A percentile compares a stretch with the other conserved stretches of the same genome.
Conservation (phyloP, 1,140 invertebrate genomes). For the Drosophila lacteicornis region DNA sequence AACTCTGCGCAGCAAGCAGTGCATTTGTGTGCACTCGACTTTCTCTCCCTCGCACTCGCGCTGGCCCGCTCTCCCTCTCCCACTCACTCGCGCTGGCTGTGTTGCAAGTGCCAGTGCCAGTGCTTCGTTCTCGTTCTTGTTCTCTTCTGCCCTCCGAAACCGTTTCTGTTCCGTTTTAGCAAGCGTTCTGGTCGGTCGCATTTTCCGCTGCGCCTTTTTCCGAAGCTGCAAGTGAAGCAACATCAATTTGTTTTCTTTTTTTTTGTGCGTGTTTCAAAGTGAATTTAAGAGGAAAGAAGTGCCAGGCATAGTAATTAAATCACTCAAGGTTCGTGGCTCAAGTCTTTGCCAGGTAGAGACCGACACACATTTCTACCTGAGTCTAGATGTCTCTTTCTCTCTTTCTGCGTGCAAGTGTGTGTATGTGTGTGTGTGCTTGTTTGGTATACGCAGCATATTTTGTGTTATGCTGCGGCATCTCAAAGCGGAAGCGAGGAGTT, state of each 20-base stretch:
- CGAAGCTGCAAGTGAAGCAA: constrained; percentile 24
- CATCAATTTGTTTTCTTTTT: constrained; percentile 14
- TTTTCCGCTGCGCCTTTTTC: constrained; percentile 28
- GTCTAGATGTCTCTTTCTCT: constrained; percentile 10
- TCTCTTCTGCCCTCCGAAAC: constrained; percentile 8
- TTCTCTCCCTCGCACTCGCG: constrained; percentile 23
- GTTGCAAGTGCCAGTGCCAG: constrained; percentile 31
- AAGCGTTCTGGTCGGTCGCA: constrained; percentile 26
- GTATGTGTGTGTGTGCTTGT: constrained; percentile 14
- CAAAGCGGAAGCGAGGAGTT: constrained; percentile 32
- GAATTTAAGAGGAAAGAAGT: constrained; percentile 10
- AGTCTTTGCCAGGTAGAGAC: constrained; percentile 39
- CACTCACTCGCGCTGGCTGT: constrained; percentile 7
- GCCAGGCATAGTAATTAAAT: constrained; percentile 38
- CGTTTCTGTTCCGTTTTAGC: constrained; percentile 26
- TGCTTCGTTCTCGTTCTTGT: constrained; percentile 18
- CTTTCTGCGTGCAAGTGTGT: constrained; percentile 21
- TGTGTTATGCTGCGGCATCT: constrained; percentile 31
- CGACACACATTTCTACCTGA: constrained; percentile 33
- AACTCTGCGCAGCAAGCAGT: constrained; percentile 48
- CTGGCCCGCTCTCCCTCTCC: constrained; percentile 20
- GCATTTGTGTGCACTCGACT: constrained; percentile 45
- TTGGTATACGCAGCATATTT: constrained; percentile 43
- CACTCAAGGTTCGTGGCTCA: constrained; percentile 44
- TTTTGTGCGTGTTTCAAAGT: constrained; percentile 18